Evolutionary conservation across 2,797 vertebrate genomes (phyloP).

Genomic region (Acanthornis magna): DNA sequence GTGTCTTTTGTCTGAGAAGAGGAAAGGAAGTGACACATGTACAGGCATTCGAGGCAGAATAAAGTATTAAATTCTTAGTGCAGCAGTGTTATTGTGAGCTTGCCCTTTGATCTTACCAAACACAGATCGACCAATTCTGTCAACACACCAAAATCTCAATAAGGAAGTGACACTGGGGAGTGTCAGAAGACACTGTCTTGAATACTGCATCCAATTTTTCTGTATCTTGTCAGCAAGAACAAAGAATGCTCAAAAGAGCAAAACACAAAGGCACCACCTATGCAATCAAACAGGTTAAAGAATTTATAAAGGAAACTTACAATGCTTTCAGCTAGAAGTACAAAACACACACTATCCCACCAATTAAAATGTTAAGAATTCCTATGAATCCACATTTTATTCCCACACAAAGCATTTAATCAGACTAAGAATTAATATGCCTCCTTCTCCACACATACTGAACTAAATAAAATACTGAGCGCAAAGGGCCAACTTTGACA

Average conservation of each 20-base stretch:
- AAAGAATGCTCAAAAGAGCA: not conserved
- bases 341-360: not conserved
- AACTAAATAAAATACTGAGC: not conserved
- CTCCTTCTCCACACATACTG: not conserved
- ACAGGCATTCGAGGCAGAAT: not conserved
- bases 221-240: not conserved
- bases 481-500: not conserved
- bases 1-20: not conserved
- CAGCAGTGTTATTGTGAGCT: not conserved
- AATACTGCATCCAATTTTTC: not conserved
- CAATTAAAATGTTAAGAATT: not conserved
- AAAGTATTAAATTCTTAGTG: not conserved
- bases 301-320: not conserved
- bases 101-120: not conserved
- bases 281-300: not conserved
- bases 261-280: not conserved
- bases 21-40: not conserved
- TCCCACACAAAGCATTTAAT: not conserved
- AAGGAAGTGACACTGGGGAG: not conserved
- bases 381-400: not conserved
- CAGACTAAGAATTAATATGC: not conserved
- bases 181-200: not conserved
- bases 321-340: not conserved
- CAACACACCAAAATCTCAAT: not conserved
- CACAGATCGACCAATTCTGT: not conserved